Percentiles rank a stretch among this genome's conserved stretches.
phyloP scores from a whole-genome alignment of 2,797 vertebrate genomes.

The Alca torda region DNA sequence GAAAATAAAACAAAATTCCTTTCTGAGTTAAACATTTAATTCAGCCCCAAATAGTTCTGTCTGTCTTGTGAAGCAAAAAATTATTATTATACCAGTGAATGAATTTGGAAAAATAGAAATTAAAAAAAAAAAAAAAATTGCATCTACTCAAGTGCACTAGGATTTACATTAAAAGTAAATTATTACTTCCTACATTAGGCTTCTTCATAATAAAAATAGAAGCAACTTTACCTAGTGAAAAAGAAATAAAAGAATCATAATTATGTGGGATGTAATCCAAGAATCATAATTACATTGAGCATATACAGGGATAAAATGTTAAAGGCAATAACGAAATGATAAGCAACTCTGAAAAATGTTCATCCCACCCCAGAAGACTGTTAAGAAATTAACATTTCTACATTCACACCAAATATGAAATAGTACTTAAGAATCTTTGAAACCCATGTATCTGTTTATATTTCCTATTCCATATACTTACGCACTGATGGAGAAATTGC shows the following conservation, averaged over 20 bases:
- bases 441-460: background rate
- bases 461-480: background rate
- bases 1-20: background rate
- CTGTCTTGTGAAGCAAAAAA: background rate
- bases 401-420: background rate
- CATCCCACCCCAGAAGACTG: background rate
- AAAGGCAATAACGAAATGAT: background rate
- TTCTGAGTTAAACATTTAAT: background rate
- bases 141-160: background rate
- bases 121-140: background rate
- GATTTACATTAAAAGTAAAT: background rate
- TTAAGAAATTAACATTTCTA: background rate
- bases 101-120: background rate
- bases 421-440: background rate
- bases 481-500: background rate
- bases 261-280: background rate
- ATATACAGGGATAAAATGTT: background rate
- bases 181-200: background rate
- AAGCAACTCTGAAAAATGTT: background rate
- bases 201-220: background rate
- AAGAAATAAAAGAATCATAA: background rate
- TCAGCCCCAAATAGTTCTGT: background rate
- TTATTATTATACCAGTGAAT: background rate
- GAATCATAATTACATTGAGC: background rate
- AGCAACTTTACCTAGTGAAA: background rate